Evolutionary conservation across 2,888 invertebrate genomes (phyloP).

Genomic region (Amiota communis): DNA sequence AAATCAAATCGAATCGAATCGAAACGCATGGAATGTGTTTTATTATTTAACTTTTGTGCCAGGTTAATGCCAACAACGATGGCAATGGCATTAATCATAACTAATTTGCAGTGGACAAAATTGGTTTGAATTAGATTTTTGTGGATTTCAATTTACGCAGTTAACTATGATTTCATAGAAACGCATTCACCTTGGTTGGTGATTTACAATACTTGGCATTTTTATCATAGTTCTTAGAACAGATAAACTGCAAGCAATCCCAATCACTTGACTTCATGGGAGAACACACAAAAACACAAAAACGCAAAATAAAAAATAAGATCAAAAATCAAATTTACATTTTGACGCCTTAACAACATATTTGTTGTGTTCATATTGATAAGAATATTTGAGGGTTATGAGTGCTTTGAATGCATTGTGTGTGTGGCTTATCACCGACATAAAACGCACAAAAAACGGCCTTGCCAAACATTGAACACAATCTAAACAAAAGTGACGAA

Average conservation of each 20-base stretch:
- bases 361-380: too few relatives aligned
- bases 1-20: too few relatives aligned
- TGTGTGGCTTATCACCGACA: too few relatives aligned
- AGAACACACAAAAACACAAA: background rate
- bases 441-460: too few relatives aligned
- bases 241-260: background rate
- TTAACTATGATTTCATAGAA: background rate
- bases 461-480: too few relatives aligned
- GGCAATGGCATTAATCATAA: background rate
- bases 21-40: background rate
- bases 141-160: conserved; percentile 13
- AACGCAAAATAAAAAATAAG: background rate
- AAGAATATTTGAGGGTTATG: too few relatives aligned
- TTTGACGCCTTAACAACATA: too few relatives aligned
- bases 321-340: background rate
- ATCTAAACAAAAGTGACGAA: too few relatives aligned
- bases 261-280: background rate
- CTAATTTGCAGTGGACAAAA: conserved; percentile 1
- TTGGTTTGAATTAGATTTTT: conserved; percentile 20
- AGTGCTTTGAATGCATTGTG: too few relatives aligned
- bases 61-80: background rate
- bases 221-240: too few relatives aligned
- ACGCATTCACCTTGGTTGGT: background rate
- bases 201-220: too few relatives aligned
- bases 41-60: background rate